These are phyloP conservation scores for Odobenus rosmarus DNA, from an alignment of 2,113 vertebrate genomes.

Conservation along the genomic window DNA sequence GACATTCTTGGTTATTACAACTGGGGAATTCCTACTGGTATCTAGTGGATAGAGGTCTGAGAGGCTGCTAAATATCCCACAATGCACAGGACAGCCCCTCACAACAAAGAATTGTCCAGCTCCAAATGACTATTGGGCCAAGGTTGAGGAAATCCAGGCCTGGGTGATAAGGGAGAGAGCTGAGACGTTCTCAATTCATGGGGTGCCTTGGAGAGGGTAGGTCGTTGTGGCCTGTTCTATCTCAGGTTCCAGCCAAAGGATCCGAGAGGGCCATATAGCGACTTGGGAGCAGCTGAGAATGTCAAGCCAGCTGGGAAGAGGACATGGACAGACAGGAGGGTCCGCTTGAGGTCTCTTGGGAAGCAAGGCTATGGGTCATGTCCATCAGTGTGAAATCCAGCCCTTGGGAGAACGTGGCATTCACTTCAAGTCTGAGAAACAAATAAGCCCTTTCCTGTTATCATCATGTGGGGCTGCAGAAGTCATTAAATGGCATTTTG, in stretches of 20 bases:
- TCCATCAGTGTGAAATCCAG: neutral
- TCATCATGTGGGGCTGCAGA: neutral
- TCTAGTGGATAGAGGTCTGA: neutral
- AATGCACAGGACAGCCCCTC: neutral
- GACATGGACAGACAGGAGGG: neutral
- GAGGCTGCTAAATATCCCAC: neutral
- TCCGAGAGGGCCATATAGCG: neutral
- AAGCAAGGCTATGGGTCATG: neutral
- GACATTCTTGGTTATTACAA: neutral
- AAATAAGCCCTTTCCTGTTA: neutral
- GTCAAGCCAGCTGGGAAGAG: neutral
- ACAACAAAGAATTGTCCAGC: neutral
- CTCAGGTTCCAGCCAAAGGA: neutral
- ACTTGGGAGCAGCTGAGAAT: neutral
- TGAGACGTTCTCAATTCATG: neutral
- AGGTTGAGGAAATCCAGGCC: neutral
- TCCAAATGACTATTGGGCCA: neutral
- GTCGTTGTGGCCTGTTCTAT: neutral
- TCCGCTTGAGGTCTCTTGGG: neutral
- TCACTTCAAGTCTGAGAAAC: conserved; percentile 38
- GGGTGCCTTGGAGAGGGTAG: neutral
- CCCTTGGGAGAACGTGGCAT: neutral
- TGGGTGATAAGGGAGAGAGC: neutral
- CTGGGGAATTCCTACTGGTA: neutral
- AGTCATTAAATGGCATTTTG: conserved; percentile 67